Conservation (phyloP, 2,113 vertebrate species). For the Gavia stellata region DNA sequence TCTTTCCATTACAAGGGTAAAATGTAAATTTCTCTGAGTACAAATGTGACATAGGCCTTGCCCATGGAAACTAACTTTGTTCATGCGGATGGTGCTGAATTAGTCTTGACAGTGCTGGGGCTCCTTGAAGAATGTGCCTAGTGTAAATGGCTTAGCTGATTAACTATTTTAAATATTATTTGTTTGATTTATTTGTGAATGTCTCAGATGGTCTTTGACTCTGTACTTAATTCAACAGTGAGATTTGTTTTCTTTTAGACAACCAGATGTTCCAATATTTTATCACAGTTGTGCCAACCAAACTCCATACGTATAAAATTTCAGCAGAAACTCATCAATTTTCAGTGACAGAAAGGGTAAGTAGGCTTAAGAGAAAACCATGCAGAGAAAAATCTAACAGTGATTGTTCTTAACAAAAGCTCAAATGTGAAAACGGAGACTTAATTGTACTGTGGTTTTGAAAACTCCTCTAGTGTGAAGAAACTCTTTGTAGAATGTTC, state of each 20-base stretch:
- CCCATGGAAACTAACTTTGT: background rate
- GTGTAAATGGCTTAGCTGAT: background rate
- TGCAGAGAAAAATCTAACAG: background rate
- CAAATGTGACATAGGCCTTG: background rate
- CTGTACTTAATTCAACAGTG: background rate
- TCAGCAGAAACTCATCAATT: conserved; percentile 95
- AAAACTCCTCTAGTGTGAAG: background rate
- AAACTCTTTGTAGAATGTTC: background rate
- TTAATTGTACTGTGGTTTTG: background rate
- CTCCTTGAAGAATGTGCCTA: background rate
- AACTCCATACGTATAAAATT: conserved; percentile 89
- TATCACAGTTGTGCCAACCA: conserved; percentile 97
- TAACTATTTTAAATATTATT: background rate
- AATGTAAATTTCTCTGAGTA: background rate
- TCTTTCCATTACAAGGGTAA: background rate
- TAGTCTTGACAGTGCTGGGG: background rate
- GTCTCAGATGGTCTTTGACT: background rate
- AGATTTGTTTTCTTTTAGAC: conserved; percentile 73
- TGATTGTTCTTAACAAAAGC: background rate
- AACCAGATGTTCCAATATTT: conserved; percentile 99
- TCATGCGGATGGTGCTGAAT: background rate
- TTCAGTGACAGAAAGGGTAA: conserved; percentile 95
- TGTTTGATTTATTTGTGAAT: background rate
- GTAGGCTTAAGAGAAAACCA: conserved; percentile 8
- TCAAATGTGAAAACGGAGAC: background rate